Conservation (phyloP, 1,140 invertebrate genomes). For the Papilio polytes region DNA sequence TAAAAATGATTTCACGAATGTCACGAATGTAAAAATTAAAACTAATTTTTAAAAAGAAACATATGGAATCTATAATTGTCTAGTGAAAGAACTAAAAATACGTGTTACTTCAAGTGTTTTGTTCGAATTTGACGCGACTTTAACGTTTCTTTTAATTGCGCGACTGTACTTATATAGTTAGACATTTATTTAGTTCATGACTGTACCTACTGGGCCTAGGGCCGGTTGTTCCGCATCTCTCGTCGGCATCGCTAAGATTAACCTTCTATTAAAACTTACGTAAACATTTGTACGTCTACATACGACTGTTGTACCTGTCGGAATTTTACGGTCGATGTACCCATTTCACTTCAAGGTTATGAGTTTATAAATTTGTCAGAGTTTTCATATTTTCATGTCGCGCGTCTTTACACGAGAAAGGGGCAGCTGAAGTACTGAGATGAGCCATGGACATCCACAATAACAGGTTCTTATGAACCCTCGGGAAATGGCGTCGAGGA, state of each 20-base stretch:
- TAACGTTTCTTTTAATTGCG: neutral
- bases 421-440: neutral
- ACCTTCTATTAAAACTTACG: neutral
- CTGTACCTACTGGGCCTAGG: constrained; percentile 16
- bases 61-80: no score
- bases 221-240: constrained; percentile 1
- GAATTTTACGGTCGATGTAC: constrained; percentile 17
- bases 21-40: no score
- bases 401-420: neutral
- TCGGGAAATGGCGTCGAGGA: no score
- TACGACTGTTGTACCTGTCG: neutral
- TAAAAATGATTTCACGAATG: no score
- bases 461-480: no score
- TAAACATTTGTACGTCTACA: neutral
- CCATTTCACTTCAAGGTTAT: constrained; percentile 12
- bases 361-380: neutral
- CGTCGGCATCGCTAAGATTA: neutral
- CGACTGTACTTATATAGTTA: neutral
- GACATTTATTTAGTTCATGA: neutral
- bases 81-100: no score
- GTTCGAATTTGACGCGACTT: neutral
- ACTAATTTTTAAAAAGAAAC: no score
- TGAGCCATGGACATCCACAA: no score
- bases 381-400: neutral
- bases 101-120: no score